Evolutionary conservation across 2,113 vertebrate genomes (phyloP), one percentile per base, ranked within the genome.

Genomic region (Apus apus): DNA sequence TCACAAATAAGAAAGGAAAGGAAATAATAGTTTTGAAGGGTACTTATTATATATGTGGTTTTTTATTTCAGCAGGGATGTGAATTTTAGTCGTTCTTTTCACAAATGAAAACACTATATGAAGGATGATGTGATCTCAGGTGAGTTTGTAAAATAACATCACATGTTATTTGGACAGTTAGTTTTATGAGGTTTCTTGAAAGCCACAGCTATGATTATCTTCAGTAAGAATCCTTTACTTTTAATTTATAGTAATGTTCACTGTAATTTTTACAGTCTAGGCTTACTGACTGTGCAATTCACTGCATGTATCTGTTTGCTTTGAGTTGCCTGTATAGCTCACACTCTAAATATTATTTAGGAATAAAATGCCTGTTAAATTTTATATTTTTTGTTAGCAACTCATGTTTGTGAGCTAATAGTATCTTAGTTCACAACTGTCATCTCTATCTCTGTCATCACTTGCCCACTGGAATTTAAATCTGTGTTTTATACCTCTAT

Each of bases 151-250:
- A 81, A 34, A 53, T 14, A 86, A 2, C 4, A 56, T 43, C 32
- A 50, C 18, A 38, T 46, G 6, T 68, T 85, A 48, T 60, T 90
- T 51, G 38, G 36, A 46, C 18, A 32, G 26, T 53, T 71, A 36
- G 10, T 88, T 93, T 88, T 86, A 36, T 71, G 43, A 88, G 21
- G 17, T 67, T 83, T 95, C 18, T 78, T 92, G 77, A 77, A 91
- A 93, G 19, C 14, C 75, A 60, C 60, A 86, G 8, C 7, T 71
- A 13, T 56, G 34, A 38, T 54, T 74, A 75, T 45, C 15, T 38
- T 73, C 17, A 67, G 17, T 43, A 72, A 65, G 46, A 77, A 22
- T 34, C 29, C 15, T 87, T 89, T 68, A n/a, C 23, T 66, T 93
- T 72, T 60, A 9, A 38, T 79, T 68, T 85, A 13, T 21, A 62